Conservation (phyloP, 2,888 invertebrate species). For the Cataglyphis cursor region DNA sequence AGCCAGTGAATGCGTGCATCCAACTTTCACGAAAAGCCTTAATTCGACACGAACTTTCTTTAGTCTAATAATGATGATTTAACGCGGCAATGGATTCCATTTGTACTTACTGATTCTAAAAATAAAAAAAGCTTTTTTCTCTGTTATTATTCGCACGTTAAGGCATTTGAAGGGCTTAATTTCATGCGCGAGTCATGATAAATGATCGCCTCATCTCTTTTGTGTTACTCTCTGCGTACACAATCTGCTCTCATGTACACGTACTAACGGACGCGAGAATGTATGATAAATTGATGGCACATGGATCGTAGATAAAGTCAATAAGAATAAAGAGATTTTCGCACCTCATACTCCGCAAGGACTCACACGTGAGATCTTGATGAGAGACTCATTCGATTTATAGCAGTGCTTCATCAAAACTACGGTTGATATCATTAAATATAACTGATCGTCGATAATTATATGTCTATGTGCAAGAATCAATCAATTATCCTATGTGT, state of each 20-base stretch:
- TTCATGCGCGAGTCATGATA: conserved; percentile 69
- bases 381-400: conserved; percentile 23
- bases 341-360: background rate
- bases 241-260: background rate
- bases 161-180: conserved; percentile 77
- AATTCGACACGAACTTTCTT: conserved; percentile 73
- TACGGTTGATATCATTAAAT: background rate
- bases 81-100: conserved; percentile 72
- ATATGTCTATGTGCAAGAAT: background rate
- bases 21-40: conserved; percentile 70
- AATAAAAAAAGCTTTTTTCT: conserved; percentile 80
- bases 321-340: conserved; percentile 33
- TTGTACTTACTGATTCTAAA: conserved; percentile 79
- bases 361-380: background rate
- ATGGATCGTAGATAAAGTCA: conserved; percentile 53
- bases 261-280: conserved; percentile 38
- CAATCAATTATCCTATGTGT: background rate
- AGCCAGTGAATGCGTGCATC: conserved; percentile 71
- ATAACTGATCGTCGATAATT: conserved; percentile 15
- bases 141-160: conserved; percentile 82
- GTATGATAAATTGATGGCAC: conserved; percentile 76
- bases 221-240: conserved; percentile 20
- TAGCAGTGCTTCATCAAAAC: conserved; percentile 6
- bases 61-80: conserved; percentile 75
- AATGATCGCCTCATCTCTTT: conserved; percentile 60